Base-by-base conservation (phyloP, 2,888 invertebrate genomes). In the Cremastobaeus sp. region DNA sequence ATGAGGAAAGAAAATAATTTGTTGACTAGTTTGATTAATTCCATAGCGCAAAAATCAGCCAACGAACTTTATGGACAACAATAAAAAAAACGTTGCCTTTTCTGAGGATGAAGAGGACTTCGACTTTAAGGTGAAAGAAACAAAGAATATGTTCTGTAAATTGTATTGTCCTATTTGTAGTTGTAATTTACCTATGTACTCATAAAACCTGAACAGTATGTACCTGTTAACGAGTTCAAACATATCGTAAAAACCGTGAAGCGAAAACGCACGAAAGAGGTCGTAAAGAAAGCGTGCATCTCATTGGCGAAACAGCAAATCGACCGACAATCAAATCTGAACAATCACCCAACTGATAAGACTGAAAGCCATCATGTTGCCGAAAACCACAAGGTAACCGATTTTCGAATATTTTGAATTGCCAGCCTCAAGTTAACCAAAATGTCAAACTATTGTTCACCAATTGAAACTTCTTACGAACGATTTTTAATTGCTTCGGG, bases 91-190 rank as follows among this genome's bases (percentile, higher is more conserved):
- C 60, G 52, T 78, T 11, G 77, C 78, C 9, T 50, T 78, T 39
- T 71, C 78, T 14, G 83, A 90, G 52, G 83, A 88, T 15, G 90
- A 92, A 57, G 91, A 92, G 32, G 86, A 89, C 60, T 92, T 91
- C 81, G 90, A 90, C 80, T 93, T 91, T 85, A 90, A 93, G 90
- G 94, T 93, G 89, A 50, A 32, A n/a, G n/a, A 9, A n/a, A 25
- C 25, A 25, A 5, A 5, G 8, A 25, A 25, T 25, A 25, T 25
- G 4, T 25, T 5, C 25, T 25, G 25, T 25, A 25, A 25, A n/a
- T n/a, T n/a, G n/a, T 25, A 25, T 8, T 25, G 25, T 25, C 8
- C 25, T 8, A n/a, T 25, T 25, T 5, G 8, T 25, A 25, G 8
- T 25, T 25, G 25, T 8, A 25, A 25, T 32, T 32, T n/a, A 32